These are phyloP conservation scores for Hippasteria phrygiana DNA, from an alignment of 53 echinoderm and acorn worm species.

Conservation along the genomic window DNA sequence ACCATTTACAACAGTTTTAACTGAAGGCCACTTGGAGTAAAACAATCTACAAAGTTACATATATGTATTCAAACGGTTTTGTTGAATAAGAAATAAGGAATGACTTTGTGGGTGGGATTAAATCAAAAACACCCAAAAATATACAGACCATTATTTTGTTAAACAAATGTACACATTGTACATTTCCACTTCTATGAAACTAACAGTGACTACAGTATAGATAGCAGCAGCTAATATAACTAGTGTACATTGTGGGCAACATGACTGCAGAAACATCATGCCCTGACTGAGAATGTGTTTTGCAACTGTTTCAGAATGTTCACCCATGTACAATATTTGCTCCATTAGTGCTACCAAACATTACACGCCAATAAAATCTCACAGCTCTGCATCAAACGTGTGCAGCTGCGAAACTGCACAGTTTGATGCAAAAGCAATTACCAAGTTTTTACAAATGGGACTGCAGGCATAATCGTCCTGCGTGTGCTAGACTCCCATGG, in stretches of 20 bases:
- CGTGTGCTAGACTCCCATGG: too few species aligned
- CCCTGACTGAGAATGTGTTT: not conserved
- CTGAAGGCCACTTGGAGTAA: slow-evolving; percentile 66
- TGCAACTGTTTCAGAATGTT: not conserved
- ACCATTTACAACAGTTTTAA: slow-evolving; percentile 58
- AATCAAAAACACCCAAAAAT: slow-evolving; percentile 41
- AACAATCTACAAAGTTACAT: slow-evolving; percentile 34
- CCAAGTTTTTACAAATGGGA: too few species aligned
- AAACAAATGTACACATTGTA: not conserved
- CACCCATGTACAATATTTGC: slow-evolving; percentile 4
- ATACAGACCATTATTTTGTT: not conserved
- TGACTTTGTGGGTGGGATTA: slow-evolving; percentile 43
- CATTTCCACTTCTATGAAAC: not conserved
- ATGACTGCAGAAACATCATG: too few species aligned
- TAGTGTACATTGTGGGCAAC: too few species aligned
- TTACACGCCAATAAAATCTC: too few species aligned
- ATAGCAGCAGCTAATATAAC: not conserved
- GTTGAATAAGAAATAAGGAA: slow-evolving; percentile 29
- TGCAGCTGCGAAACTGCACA: too few species aligned
- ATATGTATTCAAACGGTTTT: slow-evolving; percentile 6
- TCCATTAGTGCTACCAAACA: not conserved
- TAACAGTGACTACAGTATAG: not conserved
- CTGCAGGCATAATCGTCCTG: too few species aligned
- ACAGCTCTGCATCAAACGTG: too few species aligned
- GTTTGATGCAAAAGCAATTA: too few species aligned